Evolutionary conservation across 1,140 invertebrate species (phyloP).

Genomic region (Sipha flava): DNA sequence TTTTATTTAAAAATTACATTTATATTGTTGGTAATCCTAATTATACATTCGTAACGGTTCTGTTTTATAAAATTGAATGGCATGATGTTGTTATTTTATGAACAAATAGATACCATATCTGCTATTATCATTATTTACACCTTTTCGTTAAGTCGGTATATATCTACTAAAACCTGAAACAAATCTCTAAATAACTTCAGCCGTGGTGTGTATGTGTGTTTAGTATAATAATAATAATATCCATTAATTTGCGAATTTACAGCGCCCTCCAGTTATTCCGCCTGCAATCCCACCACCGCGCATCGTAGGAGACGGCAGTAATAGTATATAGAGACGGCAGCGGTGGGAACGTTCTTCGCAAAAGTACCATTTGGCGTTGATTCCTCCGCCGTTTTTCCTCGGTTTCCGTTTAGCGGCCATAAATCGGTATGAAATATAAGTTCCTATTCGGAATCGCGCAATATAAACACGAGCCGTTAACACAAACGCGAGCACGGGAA

Average conservation of each 20-base stretch:
- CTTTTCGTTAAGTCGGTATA: too few species aligned
- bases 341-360: neutral
- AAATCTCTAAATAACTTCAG: neutral
- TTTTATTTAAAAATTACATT: too few species aligned
- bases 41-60: too few species aligned
- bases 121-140: too few species aligned
- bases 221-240: conserved; percentile 18
- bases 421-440: conserved; percentile 30
- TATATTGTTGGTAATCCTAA: too few species aligned
- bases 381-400: conserved; percentile 27
- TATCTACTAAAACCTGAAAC: neutral
- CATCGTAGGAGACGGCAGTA: neutral
- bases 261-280: neutral
- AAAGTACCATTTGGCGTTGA: conserved; percentile 29
- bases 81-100: too few species aligned
- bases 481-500: neutral
- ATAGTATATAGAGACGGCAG: neutral
- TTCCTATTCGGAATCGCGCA: conserved; percentile 30
- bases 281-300: neutral
- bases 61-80: too few species aligned
- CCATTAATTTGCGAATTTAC: conserved; percentile 12
- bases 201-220: neutral
- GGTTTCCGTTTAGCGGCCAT: conserved; percentile 26
- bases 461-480: conserved; percentile 29
- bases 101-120: too few species aligned